Percentiles rank a stretch among this genome's conserved stretches.
Conservation (phyloP, 2,113 vertebrate genomes). For the Rhombomys opimus region DNA sequence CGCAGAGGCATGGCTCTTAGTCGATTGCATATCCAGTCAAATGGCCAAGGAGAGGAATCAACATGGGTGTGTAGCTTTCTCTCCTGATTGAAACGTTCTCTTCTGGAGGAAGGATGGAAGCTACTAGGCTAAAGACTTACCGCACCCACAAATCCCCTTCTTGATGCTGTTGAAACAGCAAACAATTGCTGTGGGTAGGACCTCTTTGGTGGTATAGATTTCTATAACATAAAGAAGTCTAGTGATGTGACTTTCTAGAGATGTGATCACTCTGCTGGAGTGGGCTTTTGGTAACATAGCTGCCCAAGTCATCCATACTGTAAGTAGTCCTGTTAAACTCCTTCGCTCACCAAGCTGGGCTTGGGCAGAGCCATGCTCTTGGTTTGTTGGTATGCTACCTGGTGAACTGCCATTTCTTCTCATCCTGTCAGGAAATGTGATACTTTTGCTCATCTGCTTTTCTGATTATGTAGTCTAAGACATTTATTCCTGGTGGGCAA, state of each 20-base stretch:
- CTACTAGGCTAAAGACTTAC: background rate
- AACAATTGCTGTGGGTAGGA: background rate
- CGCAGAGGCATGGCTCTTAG: background rate
- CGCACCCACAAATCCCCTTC: background rate
- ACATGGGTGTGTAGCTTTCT: background rate
- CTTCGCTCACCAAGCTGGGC: background rate
- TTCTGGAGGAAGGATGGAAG: background rate
- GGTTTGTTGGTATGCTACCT: background rate
- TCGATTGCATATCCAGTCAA: background rate
- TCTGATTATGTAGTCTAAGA: slow-evolving; percentile 25
- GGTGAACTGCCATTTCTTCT: background rate
- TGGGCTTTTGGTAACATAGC: background rate
- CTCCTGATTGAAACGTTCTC: background rate
- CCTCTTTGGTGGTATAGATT: background rate
- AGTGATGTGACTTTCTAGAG: background rate
- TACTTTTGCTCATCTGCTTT: background rate
- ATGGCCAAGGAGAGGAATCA: background rate
- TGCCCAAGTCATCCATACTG: background rate
- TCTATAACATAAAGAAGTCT: background rate
- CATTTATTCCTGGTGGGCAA: background rate
- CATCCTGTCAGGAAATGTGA: background rate
- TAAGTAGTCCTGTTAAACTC: background rate
- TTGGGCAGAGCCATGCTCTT: background rate
- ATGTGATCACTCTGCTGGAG: background rate
- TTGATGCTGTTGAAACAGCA: background rate